Conservation (phyloP, 2,888 invertebrate genomes). For the Rhyacophila evoluta region DNA sequence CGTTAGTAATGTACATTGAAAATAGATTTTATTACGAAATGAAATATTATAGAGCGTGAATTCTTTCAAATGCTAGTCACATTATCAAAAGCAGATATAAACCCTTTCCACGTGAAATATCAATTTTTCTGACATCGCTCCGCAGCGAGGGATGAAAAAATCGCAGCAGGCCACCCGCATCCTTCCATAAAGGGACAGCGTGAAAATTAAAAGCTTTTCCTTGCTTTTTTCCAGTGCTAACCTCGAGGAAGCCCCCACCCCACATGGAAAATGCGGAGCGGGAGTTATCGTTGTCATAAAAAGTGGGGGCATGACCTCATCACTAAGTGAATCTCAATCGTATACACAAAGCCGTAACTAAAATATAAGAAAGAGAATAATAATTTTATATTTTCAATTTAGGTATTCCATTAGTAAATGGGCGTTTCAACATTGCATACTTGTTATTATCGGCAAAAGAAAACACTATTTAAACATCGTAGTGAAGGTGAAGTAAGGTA, state of each 20-base stretch:
- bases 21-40: too few species aligned
- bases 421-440: too few species aligned
- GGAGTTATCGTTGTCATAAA: slow-evolving; percentile 46
- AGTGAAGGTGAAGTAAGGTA: too few species aligned
- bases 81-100: neutral
- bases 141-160: slow-evolving; percentile 17
- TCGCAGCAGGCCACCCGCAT: slow-evolving; percentile 12
- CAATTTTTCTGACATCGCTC: slow-evolving; percentile 19
- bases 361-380: too few species aligned
- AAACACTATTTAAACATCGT: too few species aligned
- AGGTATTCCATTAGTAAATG: too few species aligned
- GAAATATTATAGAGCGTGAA: too few species aligned
- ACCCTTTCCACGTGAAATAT: slow-evolving; percentile 8
- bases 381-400: too few species aligned
- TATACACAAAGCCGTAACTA: too few species aligned
- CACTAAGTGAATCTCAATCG: slow-evolving; percentile 16
- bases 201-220: slow-evolving; percentile 55
- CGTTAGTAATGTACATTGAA: too few species aligned
- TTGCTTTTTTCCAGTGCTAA: slow-evolving; percentile 52
- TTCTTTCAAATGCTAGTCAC: neutral
- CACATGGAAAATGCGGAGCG: slow-evolving; percentile 4
- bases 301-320: slow-evolving; percentile 37
- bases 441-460: too few species aligned
- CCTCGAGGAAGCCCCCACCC: slow-evolving; percentile 30
- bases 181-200: slow-evolving; percentile 36